These are phyloP conservation scores for Puffinus mauretanicus DNA, from an alignment of 2,113 vertebrate genomes.

Conservation along the genomic window DNA sequence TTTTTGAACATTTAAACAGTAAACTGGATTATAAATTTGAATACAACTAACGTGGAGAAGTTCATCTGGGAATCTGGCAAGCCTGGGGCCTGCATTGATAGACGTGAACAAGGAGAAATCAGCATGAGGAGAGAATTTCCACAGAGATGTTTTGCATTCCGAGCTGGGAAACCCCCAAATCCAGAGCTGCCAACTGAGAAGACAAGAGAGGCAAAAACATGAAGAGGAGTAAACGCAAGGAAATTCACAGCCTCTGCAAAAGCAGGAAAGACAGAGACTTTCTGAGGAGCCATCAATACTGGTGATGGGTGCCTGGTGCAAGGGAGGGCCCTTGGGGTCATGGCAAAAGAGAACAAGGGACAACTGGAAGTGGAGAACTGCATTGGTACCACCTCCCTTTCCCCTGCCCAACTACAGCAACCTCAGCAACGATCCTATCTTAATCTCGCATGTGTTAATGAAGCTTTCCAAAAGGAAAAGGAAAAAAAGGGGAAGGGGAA, in stretches of 20 bases:
- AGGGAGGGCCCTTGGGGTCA: neutral
- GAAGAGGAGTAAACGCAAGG: neutral
- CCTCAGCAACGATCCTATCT: neutral
- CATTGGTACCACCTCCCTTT: neutral
- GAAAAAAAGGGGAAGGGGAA: neutral
- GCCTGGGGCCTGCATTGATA: neutral
- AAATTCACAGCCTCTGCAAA: neutral
- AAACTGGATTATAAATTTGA: neutral
- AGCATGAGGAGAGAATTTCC: neutral
- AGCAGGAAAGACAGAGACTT: neutral
- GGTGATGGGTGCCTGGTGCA: too few species aligned
- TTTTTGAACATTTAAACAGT: neutral
- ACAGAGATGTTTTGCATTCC: neutral
- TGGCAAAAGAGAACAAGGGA: neutral
- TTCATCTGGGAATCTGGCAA: neutral
- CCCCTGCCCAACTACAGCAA: neutral
- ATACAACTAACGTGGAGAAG: neutral
- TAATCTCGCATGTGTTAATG: neutral
- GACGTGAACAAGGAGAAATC: neutral
- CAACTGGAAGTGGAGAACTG: neutral
- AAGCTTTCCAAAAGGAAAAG: neutral
- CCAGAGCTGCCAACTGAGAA: neutral
- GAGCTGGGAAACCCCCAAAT: neutral
- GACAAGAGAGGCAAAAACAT: neutral
- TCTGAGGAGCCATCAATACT: neutral